Conservation (phyloP, 2,113 vertebrate species). For the Lepisosteus osseus region DNA sequence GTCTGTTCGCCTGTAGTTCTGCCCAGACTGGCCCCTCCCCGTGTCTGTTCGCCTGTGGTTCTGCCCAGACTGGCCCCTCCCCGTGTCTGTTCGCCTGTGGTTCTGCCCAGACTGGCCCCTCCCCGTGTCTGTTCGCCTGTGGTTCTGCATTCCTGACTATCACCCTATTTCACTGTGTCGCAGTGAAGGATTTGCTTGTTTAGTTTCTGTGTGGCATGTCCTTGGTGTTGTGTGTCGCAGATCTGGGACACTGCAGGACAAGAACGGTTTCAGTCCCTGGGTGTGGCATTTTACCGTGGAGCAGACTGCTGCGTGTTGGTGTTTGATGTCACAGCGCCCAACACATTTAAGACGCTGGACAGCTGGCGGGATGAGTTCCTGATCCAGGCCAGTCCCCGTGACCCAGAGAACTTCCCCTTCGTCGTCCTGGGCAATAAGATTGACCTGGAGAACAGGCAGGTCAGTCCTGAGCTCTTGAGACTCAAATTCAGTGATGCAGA, state of each 20-base stretch:
- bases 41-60: too few species aligned
- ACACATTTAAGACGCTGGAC: constrained; percentile 82
- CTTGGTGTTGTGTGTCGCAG: constrained; percentile 40
- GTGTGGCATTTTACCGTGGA: constrained; percentile 84
- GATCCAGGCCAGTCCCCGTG: constrained; percentile 82
- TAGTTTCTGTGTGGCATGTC: not conserved
- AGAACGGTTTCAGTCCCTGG: constrained; percentile 84
- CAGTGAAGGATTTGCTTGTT: too few species aligned
- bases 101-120: too few species aligned
- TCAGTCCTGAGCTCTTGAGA: constrained; percentile 40
- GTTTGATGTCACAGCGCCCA: constrained; percentile 80
- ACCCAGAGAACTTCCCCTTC: constrained; percentile 85
- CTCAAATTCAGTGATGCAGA: too few species aligned
- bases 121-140: too few species aligned
- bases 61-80: too few species aligned
- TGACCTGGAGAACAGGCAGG: constrained; percentile 86
- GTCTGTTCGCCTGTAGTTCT: too few species aligned
- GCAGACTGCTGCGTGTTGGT: constrained; percentile 86
- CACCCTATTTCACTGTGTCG: not conserved
- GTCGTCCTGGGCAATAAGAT: constrained; percentile 86
- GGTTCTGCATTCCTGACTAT: not conserved
- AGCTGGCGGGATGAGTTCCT: constrained; percentile 87
- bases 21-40: too few species aligned
- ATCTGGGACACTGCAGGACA: constrained; percentile 88
- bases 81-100: too few species aligned